Evolutionary conservation across 2,888 invertebrate species (phyloP).

Genomic region (Aporophyla nigra): DNA sequence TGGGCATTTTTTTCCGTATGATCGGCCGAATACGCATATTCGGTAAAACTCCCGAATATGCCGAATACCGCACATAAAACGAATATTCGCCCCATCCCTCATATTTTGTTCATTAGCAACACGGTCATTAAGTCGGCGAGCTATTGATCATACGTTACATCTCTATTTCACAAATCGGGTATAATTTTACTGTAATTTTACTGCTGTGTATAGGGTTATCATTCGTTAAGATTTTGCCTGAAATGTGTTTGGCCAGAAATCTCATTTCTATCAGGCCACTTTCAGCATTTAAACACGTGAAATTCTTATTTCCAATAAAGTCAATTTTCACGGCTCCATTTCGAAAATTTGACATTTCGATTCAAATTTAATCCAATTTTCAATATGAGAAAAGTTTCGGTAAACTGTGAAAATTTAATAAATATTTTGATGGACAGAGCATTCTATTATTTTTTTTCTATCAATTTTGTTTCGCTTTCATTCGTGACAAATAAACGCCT

Average conservation of each 20-base stretch:
- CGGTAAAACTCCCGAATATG: too few relatives aligned
- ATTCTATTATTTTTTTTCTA: neutral
- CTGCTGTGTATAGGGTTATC: constrained; percentile 42
- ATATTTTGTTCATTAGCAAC: constrained; percentile 54
- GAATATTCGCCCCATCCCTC: too few relatives aligned
- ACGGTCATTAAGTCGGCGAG: constrained; percentile 45
- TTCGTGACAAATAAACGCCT: neutral
- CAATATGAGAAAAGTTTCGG: neutral
- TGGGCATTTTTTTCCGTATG: too few relatives aligned
- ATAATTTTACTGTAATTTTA: constrained; percentile 49
- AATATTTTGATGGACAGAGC: neutral
- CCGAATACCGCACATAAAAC: too few relatives aligned
- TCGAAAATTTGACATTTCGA: neutral
- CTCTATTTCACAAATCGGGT: constrained; percentile 56
- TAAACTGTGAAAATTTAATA: neutral
- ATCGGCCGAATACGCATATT: too few relatives aligned
- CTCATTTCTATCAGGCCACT: neutral
- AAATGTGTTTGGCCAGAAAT: neutral
- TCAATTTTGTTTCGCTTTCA: neutral
- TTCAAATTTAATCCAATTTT: neutral
- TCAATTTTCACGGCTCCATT: neutral
- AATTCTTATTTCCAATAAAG: neutral
- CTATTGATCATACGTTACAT: constrained; percentile 58
- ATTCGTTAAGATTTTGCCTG: neutral
- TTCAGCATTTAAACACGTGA: neutral